Base-by-base conservation (phyloP, 2,888 invertebrate species). In the Iselma pallidipennis region DNA sequence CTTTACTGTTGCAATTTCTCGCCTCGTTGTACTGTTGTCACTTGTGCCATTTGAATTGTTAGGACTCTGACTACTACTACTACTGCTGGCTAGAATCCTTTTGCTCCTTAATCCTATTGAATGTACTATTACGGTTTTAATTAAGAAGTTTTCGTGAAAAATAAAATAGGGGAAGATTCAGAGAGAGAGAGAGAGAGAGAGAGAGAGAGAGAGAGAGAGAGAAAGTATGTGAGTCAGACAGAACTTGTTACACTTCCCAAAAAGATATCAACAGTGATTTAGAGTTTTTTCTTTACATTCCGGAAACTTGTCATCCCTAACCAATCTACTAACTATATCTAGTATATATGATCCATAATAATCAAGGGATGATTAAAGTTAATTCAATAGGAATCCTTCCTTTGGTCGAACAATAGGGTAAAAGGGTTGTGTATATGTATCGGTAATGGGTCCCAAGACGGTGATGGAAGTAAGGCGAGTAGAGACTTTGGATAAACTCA, bases 1-100 rank as follows among this genome's bases (percentile, higher is more conserved):
- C 80, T 80, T 79, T 80, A 78, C 78, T 79, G 80, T 79, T 76
- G 79, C 80, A 80, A 80, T 80, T 80, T 81, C 81, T 80, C 81
- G 81, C 78, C 78, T 80, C 81, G 80, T 80, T 80, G 80, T 80
- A 71, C 66, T 70, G 73, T 74, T 77, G 77, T 78, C 77, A 74
- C 74, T 74, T 69, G 69, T 69, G 68, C 63, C 57, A 65, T 63
- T 61, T 58, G 66, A 66, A 62, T 61, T 63, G 63, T 63, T 61
- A 45, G 61, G 60, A 63, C 61, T 26, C 26, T 26, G 26, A 50
- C 50, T 50, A 50, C 50, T 2, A 19, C 50, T 26, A 29, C 50
- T 26, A 26, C 49, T 7, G 4, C 3, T 25, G 54, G 56, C 14
- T 57, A 52, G 59, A 59, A 53, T 59, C 54, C 53, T 14, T 12